phyloP scores from a whole-genome alignment of 1,140 invertebrate genomes.

The Drosophila nikananu region DNA sequence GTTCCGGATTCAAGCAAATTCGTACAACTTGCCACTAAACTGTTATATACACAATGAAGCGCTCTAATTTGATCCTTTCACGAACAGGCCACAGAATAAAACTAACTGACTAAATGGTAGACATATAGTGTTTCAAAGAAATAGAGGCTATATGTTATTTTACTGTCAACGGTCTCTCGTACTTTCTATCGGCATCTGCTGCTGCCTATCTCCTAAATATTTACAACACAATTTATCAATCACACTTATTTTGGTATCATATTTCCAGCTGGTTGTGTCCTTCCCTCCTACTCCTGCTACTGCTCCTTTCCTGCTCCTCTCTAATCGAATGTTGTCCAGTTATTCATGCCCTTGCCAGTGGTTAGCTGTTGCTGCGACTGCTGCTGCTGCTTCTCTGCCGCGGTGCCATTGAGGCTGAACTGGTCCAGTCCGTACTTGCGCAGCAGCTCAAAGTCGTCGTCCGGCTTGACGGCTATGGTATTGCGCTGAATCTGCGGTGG shows the following conservation, averaged over 20 bases:
- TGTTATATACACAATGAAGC: conserved; percentile 46
- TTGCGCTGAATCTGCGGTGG: conserved; percentile 56
- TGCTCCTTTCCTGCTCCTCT: neutral
- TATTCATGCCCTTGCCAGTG: conserved; percentile 71
- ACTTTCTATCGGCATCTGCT: conserved; percentile 10
- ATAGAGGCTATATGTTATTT: conserved; percentile 54
- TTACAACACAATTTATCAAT: conserved; percentile 70
- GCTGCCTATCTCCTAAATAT: conserved; percentile 53
- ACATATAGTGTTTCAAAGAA: conserved; percentile 29
- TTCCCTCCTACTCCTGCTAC: neutral
- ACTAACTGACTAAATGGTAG: conserved; percentile 42
- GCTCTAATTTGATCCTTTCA: conserved; percentile 30
- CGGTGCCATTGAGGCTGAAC: conserved; percentile 67
- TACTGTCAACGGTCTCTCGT: conserved; percentile 44
- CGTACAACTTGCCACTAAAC: conserved; percentile 34
- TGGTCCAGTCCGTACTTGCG: conserved; percentile 87
- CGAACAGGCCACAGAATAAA: conserved; percentile 33
- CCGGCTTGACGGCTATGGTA: conserved; percentile 52
- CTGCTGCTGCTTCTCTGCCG: conserved; percentile 41
- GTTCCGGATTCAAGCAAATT: conserved; percentile 33
- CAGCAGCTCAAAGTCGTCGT: conserved; percentile 86
- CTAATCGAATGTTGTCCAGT: conserved; percentile 84
- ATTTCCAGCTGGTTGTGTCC: conserved; percentile 32
- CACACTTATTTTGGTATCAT: conserved; percentile 79
- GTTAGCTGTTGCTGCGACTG: conserved; percentile 20